Conservation (phyloP, 1,140 invertebrate species). For the Cyclargus thomasi region DNA sequence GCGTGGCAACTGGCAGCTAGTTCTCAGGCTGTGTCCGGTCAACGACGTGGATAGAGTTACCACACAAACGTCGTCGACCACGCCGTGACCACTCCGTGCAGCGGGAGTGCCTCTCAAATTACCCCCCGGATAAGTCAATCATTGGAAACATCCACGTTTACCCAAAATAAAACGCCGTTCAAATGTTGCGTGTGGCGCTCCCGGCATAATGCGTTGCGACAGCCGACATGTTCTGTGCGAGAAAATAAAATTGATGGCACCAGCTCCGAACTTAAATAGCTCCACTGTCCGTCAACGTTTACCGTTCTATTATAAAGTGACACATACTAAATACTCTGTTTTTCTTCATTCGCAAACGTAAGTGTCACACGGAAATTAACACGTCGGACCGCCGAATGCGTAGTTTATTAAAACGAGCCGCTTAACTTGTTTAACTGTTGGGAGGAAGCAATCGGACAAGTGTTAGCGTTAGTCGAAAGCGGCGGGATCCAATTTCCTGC, state of each 20-base stretch:
- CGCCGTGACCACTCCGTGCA: slow-evolving; percentile 27
- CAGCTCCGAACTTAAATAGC: slow-evolving; percentile 69
- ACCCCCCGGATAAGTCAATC: slow-evolving; percentile 74
- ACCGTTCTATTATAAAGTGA: slow-evolving; percentile 69
- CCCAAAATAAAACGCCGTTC: slow-evolving; percentile 68
- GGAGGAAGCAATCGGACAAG: slow-evolving; percentile 66
- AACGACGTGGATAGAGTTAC: slow-evolving; percentile 45
- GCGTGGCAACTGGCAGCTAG: slow-evolving; percentile 31
- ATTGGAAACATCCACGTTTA: slow-evolving; percentile 66
- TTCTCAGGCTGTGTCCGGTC: background rate
- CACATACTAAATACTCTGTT: slow-evolving; percentile 42
- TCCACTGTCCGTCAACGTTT: slow-evolving; percentile 63
- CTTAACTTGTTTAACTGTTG: slow-evolving; percentile 50
- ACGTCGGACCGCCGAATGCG: slow-evolving; percentile 41
- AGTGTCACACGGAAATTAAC: slow-evolving; percentile 51
- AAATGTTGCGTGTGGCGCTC: slow-evolving; percentile 70
- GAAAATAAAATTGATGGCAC: slow-evolving; percentile 74
- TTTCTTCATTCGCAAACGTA: slow-evolving; percentile 48
- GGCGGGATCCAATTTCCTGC: slow-evolving; percentile 63
- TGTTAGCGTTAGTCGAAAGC: slow-evolving; percentile 53
- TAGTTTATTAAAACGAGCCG: slow-evolving; percentile 52
- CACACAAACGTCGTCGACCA: slow-evolving; percentile 19
- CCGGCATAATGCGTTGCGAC: slow-evolving; percentile 69
- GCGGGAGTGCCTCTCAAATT: slow-evolving; percentile 69
- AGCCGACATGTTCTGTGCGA: slow-evolving; percentile 73